phyloP scores from a whole-genome alignment of 2,113 vertebrate species.

The Eulemur rufifrons region DNA sequence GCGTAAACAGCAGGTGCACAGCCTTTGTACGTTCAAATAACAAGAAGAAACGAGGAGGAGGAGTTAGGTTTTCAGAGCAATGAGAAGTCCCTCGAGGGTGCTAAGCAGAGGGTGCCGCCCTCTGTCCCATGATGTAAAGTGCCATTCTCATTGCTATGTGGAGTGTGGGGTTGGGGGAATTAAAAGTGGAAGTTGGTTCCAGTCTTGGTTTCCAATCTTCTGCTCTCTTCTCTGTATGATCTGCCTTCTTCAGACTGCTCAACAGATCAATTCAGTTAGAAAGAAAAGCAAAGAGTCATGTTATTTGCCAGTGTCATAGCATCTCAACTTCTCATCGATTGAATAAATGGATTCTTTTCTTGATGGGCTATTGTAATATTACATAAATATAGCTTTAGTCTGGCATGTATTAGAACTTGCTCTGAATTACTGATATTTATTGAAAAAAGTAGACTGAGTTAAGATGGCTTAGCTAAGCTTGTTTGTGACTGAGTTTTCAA shows the following conservation, averaged over 20 bases:
- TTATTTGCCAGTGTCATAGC: background rate
- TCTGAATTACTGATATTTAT: background rate
- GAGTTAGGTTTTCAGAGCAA: background rate
- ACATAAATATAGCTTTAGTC: background rate
- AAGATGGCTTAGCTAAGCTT: background rate
- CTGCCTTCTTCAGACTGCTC: background rate
- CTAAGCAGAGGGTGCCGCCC: background rate
- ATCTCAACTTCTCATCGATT: background rate
- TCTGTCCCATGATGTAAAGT: background rate
- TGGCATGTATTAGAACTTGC: background rate
- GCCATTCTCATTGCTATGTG: background rate
- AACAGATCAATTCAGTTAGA: background rate
- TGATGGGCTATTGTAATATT: background rate
- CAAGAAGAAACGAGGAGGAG: background rate
- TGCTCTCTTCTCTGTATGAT: background rate
- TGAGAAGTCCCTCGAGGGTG: background rate
- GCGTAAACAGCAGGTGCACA: background rate
- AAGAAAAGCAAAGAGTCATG: background rate
- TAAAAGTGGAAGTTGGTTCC: background rate
- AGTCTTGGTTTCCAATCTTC: background rate
- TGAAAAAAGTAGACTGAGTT: background rate
- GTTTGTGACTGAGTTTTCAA: background rate
- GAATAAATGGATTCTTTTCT: background rate
- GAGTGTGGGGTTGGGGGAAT: background rate
- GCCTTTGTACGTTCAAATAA: background rate